Evolutionary conservation across 2,113 vertebrate species (phyloP), one percentile per base, ranked within the genome.

Genomic region (Macrotis lagotis): DNA sequence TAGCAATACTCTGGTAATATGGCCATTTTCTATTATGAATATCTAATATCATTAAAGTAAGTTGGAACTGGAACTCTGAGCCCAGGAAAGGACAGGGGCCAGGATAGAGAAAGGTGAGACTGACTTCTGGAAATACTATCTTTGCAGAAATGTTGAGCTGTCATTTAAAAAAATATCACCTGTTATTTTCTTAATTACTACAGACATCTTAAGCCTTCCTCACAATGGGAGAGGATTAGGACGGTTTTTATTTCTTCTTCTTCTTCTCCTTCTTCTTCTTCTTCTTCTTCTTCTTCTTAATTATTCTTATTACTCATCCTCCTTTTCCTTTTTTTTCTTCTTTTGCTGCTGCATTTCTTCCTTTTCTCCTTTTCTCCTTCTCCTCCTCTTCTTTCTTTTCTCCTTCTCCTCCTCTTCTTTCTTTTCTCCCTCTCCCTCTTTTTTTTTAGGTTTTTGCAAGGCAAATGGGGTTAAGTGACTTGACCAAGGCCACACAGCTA

Each of bases 101-200:
- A 92, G 49, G 74, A 90, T 92, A 10, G 50, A 53, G 51, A 50
- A 89, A 89, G 31, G 50, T n/a, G 26, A 50, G 37, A 14, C 89
- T 90, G 89, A 22, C 9, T 19, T 95, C 66, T 83, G 66, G 19
- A 19, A 83, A 83, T 44, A 44, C n/a, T 83, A 92, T 92, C 28
- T 91, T 91, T 51, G 96, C 89, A 90, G 93, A 95, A 96, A 37
- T 91, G 66, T 74, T 59, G 93, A 90, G 8, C 90, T 37, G 19
- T 10, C 66, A 83, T 37, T n/a, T n/a, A 83, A 83, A 83, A 88
- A 51, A 91, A 91, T n/a, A 90, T 5, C 48, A 11, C 16, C 0
- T 12, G 8, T 1, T 55, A 11, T 55, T 92, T 25, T 55, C 47
- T 53, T 7, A 26, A 53, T n/a, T 25, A 25, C 16, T 74, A 9